Conservation (phyloP, 2,797 vertebrate genomes). For the Trachurus trachurus region DNA sequence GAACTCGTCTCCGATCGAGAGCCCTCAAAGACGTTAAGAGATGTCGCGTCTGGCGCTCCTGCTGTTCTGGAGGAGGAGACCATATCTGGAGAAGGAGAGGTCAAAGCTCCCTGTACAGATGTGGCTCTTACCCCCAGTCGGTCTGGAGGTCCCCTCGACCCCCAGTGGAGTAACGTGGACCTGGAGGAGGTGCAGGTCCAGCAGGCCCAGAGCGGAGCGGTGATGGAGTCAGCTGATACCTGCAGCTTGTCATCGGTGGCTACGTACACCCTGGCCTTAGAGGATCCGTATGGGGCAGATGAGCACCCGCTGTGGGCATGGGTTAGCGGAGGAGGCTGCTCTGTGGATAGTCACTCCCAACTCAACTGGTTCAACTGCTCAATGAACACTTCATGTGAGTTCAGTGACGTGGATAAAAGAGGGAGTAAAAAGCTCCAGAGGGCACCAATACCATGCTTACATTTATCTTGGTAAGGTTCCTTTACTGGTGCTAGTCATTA, state of each 20-base stretch:
- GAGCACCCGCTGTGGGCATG: slow-evolving; percentile 94
- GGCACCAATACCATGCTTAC: not conserved
- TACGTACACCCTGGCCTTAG: slow-evolving; percentile 85
- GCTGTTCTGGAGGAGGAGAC: slow-evolving; percentile 76
- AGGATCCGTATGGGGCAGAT: slow-evolving; percentile 88
- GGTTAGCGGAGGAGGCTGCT: slow-evolving; percentile 94
- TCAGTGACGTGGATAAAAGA: not conserved
- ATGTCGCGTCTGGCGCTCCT: slow-evolving; percentile 20
- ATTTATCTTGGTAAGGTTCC: not conserved
- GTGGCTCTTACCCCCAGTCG: slow-evolving; percentile 59
- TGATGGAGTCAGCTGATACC: slow-evolving; percentile 80
- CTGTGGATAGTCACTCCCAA: slow-evolving; percentile 88
- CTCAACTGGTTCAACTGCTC: slow-evolving; percentile 91
- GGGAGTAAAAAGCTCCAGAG: too few species aligned
- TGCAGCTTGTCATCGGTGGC: slow-evolving; percentile 90
- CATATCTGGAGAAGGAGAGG: slow-evolving; percentile 37
- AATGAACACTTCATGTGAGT: slow-evolving; percentile 86
- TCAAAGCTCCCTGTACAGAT: slow-evolving; percentile 3
- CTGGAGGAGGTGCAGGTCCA: slow-evolving; percentile 89
- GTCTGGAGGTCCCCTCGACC: slow-evolving; percentile 65
- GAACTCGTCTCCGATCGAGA: slow-evolving; percentile 87
- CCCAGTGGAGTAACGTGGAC: slow-evolving; percentile 95
- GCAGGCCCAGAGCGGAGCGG: slow-evolving; percentile 56
- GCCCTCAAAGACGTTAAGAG: slow-evolving; percentile 49
- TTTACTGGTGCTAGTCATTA: not conserved